Percentiles rank a stretch among this genome's conserved stretches.
phyloP scores from a whole-genome alignment of 1,140 invertebrate genomes.

The Euura saliciscinereae region DNA sequence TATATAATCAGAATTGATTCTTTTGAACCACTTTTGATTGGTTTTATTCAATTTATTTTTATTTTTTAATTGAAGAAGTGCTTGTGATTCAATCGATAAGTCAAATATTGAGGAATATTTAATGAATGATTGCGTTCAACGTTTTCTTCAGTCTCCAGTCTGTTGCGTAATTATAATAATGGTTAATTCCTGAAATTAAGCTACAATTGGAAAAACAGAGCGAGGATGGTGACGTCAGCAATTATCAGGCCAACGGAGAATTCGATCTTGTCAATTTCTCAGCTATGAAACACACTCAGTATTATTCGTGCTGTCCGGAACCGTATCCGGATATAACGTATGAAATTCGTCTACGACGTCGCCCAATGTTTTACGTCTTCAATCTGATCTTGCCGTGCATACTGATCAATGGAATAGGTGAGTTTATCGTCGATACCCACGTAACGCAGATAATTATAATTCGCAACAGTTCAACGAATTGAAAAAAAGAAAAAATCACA shows the following conservation, averaged over 20 bases:
- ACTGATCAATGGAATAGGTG: slow-evolving; percentile 85
- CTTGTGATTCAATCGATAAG: too few relatives aligned
- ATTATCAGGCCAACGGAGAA: slow-evolving; percentile 82
- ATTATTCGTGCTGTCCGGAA: slow-evolving; percentile 73
- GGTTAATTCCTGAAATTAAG: slow-evolving; percentile 48
- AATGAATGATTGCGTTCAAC: too few relatives aligned
- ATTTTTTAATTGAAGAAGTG: too few relatives aligned
- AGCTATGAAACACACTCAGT: slow-evolving; percentile 73
- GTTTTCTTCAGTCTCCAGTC: too few relatives aligned
- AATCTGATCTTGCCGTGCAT: slow-evolving; percentile 90
- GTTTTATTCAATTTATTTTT: too few relatives aligned
- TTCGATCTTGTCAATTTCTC: slow-evolving; percentile 79
- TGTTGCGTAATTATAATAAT: too few relatives aligned
- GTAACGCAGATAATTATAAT: too few relatives aligned
- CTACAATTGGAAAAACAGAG: slow-evolving; percentile 74
- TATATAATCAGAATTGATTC: too few relatives aligned
- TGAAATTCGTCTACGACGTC: slow-evolving; percentile 73
- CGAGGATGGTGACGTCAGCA: slow-evolving; percentile 75
- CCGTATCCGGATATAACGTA: slow-evolving; percentile 72
- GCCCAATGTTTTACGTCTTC: slow-evolving; percentile 91
- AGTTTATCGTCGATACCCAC: slow-evolving; percentile 27
- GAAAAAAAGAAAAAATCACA: too few relatives aligned
- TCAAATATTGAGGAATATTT: too few relatives aligned
- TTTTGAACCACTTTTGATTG: too few relatives aligned
- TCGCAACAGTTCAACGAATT: too few relatives aligned